phyloP scores from a whole-genome alignment of 2,888 invertebrate species.

The Acronicta psi region DNA sequence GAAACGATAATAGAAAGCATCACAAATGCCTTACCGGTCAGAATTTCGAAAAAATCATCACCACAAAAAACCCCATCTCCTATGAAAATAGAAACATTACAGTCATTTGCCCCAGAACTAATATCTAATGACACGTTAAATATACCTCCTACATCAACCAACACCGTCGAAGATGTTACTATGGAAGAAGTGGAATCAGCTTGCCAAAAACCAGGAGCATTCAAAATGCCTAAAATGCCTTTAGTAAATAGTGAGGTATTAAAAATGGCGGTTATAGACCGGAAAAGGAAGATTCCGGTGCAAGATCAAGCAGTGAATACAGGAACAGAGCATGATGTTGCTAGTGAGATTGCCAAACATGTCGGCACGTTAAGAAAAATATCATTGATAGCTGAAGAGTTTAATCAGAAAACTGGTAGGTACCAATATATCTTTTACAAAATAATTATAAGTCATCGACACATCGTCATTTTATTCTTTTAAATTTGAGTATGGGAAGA shows the following conservation, averaged over 20 bases:
- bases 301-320: slow-evolving; percentile 77
- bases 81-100: slow-evolving; percentile 72
- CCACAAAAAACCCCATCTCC: slow-evolving; percentile 70
- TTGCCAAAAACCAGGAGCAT: slow-evolving; percentile 49
- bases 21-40: slow-evolving; percentile 78
- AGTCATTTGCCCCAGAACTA: slow-evolving; percentile 76
- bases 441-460: no score
- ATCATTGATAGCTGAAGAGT: slow-evolving; percentile 85
- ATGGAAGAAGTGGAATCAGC: slow-evolving; percentile 48
- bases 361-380: slow-evolving; percentile 79
- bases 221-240: slow-evolving; percentile 84
- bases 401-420: slow-evolving; percentile 84
- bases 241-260: slow-evolving; percentile 75
- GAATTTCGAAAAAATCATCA: slow-evolving; percentile 68
- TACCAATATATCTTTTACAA: neutral
- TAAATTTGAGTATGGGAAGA: no score
- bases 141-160: slow-evolving; percentile 45
- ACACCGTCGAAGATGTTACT: slow-evolving; percentile 37
- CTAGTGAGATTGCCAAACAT: slow-evolving; percentile 77
- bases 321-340: slow-evolving; percentile 75
- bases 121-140: slow-evolving; percentile 69
- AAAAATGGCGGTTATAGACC: slow-evolving; percentile 66
- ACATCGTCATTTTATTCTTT: no score
- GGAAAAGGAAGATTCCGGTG: slow-evolving; percentile 54
- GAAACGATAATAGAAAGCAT: slow-evolving; percentile 80